Conservation (phyloP, 2,113 vertebrate genomes). For the Cryptomyrus ogoouensis region DNA sequence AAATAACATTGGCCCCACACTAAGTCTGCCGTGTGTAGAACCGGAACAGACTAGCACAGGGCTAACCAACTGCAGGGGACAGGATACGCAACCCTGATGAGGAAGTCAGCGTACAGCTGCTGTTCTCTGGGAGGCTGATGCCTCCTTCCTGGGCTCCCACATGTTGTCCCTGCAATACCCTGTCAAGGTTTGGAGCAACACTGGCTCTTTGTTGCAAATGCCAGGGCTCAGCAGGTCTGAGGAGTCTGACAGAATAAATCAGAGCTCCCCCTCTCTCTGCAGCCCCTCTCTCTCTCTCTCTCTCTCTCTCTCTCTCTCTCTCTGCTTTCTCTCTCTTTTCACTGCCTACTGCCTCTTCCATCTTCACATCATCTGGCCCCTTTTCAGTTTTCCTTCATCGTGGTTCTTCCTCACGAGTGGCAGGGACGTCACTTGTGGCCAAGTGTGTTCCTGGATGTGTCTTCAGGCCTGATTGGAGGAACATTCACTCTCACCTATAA, state of each 20-base stretch:
- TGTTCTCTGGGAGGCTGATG: background rate
- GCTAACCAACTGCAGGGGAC: background rate
- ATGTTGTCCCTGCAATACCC: background rate
- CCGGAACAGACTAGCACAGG: background rate
- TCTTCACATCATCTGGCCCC: background rate
- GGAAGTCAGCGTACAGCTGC: background rate
- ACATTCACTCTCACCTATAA: background rate
- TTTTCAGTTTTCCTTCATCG: background rate
- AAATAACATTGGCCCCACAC: background rate
- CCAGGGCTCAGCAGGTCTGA: background rate
- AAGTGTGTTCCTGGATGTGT: background rate
- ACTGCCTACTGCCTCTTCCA: background rate
- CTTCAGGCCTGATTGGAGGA: background rate
- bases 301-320: background rate
- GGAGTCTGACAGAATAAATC: background rate
- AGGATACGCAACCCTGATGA: background rate
- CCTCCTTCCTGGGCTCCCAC: background rate
- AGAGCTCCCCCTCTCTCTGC: background rate
- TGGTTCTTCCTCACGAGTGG: background rate
- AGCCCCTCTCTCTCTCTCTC: background rate
- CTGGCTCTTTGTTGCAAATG: background rate
- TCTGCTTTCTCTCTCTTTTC: background rate
- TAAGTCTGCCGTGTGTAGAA: background rate
- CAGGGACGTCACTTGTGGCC: background rate
- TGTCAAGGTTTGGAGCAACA: conserved; percentile 1